Conservation (phyloP, 2,113 vertebrate species). For the Rhipidura dahli region DNA sequence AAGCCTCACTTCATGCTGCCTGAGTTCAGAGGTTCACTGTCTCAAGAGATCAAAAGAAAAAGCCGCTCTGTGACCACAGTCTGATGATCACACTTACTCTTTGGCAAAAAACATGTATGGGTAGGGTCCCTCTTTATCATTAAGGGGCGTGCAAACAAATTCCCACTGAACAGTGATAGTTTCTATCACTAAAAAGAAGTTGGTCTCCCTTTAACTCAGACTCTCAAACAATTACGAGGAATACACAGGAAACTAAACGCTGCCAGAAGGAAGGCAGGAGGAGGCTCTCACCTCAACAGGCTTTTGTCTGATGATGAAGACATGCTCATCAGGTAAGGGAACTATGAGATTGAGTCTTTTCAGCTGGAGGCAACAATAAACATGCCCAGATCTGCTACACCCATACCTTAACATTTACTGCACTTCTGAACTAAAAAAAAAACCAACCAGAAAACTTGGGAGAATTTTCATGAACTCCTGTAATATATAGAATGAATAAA, state of each 20-base stretch:
- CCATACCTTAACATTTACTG: not conserved
- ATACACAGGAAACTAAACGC: not conserved
- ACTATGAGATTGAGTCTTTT: not conserved
- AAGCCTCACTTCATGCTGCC: rapidly evolving
- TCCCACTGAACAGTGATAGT: not conserved
- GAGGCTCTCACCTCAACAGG: not conserved
- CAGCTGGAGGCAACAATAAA: not conserved
- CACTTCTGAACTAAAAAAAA: not conserved
- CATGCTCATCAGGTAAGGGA: not conserved
- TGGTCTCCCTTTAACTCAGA: not conserved
- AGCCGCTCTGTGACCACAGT: rapidly evolving
- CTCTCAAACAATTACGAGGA: not conserved
- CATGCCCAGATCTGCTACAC: not conserved
- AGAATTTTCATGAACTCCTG: not conserved
- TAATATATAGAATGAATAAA: not conserved
- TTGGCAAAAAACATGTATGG: not conserved
- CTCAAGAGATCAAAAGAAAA: not conserved
- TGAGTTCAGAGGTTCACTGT: not conserved
- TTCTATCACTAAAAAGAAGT: not conserved
- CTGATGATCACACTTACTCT: not conserved
- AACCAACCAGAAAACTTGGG: not conserved
- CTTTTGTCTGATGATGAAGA: not conserved
- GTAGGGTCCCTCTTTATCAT: not conserved
- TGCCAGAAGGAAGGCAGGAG: not conserved
- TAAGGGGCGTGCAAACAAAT: not conserved